A percentile compares a stretch with the other conserved stretches of the same genome.
Evolutionary conservation across 2,797 vertebrate genomes (phyloP).

Genomic region (Mus spretus): DNA sequence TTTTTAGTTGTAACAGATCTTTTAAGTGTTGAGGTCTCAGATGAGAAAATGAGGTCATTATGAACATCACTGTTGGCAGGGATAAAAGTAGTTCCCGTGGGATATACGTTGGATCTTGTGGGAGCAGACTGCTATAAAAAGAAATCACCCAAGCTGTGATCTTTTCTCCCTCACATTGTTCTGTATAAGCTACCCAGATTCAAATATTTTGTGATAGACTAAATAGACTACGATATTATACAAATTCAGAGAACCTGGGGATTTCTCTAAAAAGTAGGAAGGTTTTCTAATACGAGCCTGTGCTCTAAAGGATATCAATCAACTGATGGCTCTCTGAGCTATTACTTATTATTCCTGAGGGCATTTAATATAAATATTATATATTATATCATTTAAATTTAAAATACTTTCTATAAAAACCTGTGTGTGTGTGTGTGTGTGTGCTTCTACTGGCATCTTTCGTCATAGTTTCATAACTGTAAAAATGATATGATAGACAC

Average conservation of each 20-base stretch:
- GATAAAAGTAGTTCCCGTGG: background rate
- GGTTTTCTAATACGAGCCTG: background rate
- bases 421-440: background rate
- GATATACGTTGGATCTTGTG: too few species aligned
- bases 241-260: background rate
- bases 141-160: background rate
- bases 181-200: background rate
- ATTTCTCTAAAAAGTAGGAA: background rate
- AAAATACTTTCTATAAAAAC: background rate
- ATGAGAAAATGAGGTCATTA: background rate
- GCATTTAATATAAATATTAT: background rate
- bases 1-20: background rate
- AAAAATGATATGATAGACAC: background rate
- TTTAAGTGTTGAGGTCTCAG: background rate
- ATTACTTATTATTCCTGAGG: background rate
- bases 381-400: background rate
- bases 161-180: background rate
- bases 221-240: background rate
- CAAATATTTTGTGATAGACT: background rate
- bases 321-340: background rate
- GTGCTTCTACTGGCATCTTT: background rate
- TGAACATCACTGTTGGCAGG: background rate
- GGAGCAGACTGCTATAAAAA: background rate
- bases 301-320: background rate
- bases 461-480: background rate